Evolutionary conservation across 2,888 invertebrate species (phyloP).

Genomic region (Drosophila macrothrix): DNA sequence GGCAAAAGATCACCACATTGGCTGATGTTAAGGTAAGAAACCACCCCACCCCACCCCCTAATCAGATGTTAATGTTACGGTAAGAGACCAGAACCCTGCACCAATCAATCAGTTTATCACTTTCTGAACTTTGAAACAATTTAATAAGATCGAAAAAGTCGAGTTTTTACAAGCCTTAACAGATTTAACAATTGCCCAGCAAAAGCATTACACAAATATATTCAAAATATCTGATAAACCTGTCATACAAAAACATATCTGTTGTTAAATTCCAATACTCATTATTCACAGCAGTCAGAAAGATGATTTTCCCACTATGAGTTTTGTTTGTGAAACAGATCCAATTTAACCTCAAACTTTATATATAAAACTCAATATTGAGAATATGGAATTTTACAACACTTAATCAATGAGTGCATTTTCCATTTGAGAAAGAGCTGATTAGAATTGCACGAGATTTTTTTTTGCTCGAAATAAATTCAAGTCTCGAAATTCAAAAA

Average conservation of each 20-base stretch:
- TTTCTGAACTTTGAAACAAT: too few relatives aligned
- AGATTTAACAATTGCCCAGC: neutral
- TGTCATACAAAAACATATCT: too few relatives aligned
- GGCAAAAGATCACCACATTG: slow-evolving; percentile 84
- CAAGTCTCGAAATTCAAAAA: neutral
- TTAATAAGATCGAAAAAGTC: neutral
- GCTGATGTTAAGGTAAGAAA: slow-evolving; percentile 83
- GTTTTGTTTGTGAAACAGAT: neutral
- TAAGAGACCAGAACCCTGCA: neutral
- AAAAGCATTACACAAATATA: neutral
- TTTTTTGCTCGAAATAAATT: neutral
- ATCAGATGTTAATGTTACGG: neutral
- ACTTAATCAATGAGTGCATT: neutral
- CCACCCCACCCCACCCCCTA: neutral
- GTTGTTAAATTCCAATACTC: neutral
- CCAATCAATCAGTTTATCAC: neutral
- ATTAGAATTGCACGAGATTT: neutral
- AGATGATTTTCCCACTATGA: neutral
- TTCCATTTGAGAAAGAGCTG: neutral
- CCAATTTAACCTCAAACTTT: too few relatives aligned
- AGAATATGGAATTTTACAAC: neutral
- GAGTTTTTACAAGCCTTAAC: neutral
- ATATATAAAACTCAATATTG: neutral
- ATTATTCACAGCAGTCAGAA: neutral
- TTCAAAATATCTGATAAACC: neutral